Conservation (phyloP, 2,888 invertebrate species). For the Gari tellinella region DNA sequence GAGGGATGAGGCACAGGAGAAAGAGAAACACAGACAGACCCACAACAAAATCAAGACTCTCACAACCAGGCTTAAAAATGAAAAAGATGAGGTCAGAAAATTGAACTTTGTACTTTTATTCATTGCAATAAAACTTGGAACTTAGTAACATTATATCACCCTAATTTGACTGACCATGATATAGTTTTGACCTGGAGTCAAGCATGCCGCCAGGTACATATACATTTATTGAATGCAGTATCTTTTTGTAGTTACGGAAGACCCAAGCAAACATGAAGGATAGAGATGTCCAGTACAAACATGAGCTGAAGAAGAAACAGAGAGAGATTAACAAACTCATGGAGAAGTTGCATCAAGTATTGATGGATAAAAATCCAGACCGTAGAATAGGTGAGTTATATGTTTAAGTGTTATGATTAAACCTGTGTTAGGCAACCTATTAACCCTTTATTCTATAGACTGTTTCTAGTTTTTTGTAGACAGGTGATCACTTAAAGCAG, state of each 20-base stretch:
- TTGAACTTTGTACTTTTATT: too few relatives aligned
- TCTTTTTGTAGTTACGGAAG: constrained; percentile 75
- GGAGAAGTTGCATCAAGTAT: constrained; percentile 79
- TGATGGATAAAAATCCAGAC: constrained; percentile 80
- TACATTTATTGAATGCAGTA: too few relatives aligned
- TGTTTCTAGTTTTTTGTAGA: neutral
- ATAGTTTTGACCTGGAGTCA: too few relatives aligned
- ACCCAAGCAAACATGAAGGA: constrained; percentile 78
- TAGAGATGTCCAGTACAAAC: constrained; percentile 79
- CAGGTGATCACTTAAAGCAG: neutral
- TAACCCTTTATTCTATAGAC: too few relatives aligned
- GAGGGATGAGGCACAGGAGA: constrained; percentile 68
- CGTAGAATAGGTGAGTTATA: constrained; percentile 75
- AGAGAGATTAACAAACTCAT: constrained; percentile 79
- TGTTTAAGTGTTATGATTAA: neutral
- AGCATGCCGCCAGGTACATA: too few relatives aligned
- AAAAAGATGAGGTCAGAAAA: constrained; percentile 82
- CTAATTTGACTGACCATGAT: too few relatives aligned
- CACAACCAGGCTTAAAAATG: constrained; percentile 73
- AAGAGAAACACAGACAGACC: constrained; percentile 79
- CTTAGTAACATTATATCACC: too few relatives aligned
- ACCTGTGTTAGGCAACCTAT: neutral
- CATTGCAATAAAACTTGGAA: too few relatives aligned
- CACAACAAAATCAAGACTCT: constrained; percentile 71
- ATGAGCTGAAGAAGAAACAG: constrained; percentile 82